Base-by-base conservation (phyloP, 2,113 vertebrate species). In the Scopus umbretta region DNA sequence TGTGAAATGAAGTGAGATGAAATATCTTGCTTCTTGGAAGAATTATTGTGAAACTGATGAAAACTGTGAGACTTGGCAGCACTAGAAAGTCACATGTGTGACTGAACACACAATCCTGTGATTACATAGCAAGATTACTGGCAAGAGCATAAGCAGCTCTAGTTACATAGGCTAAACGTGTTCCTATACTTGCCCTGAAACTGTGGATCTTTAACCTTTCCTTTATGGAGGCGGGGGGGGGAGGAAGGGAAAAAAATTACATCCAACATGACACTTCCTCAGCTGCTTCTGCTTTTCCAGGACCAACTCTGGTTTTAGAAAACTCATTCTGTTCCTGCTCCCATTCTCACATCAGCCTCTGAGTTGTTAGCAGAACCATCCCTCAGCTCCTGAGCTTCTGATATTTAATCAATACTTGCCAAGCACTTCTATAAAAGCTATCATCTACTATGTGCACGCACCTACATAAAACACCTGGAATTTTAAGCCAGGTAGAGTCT, bases 361-460 rank as follows among this genome's bases (percentile, higher is more conserved):
- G 5, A 7, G 10, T 49, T 38, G 11, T 40, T 26, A 22, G 30
- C 23, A 2, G 1, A 1, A 7, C 26, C 47, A n/a, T 26, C 38
- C 25, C 76, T 59, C 45, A 71, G 32, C 17, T 68, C 21, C 52
- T 7, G 16, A 49, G 27, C 58, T 73, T 17, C 49, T n/a, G 23
- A 10, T 58, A 42, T 9, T 80, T 25, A 3, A 62, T n/a, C 38
- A 11, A n/a, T n/a, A 23, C 19, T 73, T 53, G 34, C 26, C 71
- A 50, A 68, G 12, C 10, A 2, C 23, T 25, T 62, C 12, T 23
- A 14, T 7, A 12, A 4, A 25, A 80, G 16, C 14, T 27, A 18
- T 5, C 25, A 40, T 2, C 17, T 14, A 0, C 4, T 3, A 0
- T 0, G 9, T 34, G 12, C 20, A 5, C 2, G 3, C 20, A 40